These are phyloP conservation scores for Dasysyrphus albostriatus DNA, from an alignment of 2,888 invertebrate genomes.

Conservation along the genomic window DNA sequence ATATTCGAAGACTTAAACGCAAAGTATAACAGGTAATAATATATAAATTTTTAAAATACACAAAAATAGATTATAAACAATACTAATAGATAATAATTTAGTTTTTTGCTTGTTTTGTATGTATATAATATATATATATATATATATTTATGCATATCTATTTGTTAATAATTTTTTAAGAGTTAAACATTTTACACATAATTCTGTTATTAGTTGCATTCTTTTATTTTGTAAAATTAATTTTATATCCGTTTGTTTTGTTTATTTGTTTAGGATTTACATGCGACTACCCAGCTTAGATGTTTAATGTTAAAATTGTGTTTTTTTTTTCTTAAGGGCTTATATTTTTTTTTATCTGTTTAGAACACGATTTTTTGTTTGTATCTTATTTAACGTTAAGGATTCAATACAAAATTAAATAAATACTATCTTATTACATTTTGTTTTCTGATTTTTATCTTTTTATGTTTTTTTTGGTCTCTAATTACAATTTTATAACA, in stretches of 20 bases:
- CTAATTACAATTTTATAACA: conserved; percentile 77
- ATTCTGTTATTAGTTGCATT: conserved; percentile 64
- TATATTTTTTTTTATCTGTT: conserved; percentile 76
- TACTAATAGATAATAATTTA: conserved; percentile 72
- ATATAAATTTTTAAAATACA: conserved; percentile 59
- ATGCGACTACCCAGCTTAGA: conserved; percentile 84
- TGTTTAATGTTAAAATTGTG: conserved; percentile 80
- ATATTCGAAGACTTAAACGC: conserved; percentile 68
- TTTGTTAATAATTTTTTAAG: conserved; percentile 71
- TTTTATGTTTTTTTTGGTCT: conserved; percentile 75
- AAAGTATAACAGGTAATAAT: conserved; percentile 71
- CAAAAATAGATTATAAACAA: conserved; percentile 71
- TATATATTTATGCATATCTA: conserved; percentile 71
- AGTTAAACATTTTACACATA: conserved; percentile 75
- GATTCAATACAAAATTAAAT: conserved; percentile 78
- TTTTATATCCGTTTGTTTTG: conserved; percentile 58
- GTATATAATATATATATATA: conserved; percentile 67
- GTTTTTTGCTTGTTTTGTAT: conserved; percentile 42
- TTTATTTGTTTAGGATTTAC: conserved; percentile 81
- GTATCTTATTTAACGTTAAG: conserved; percentile 71
- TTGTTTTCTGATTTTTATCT: conserved; percentile 66
- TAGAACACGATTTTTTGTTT: conserved; percentile 75
- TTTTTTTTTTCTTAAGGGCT: conserved; percentile 77
- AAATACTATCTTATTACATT: conserved; percentile 75
- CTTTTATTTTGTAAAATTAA: conserved; percentile 75